Evolutionary conservation across 1,140 invertebrate genomes (phyloP).

Genomic region (Drosophila guanche): DNA sequence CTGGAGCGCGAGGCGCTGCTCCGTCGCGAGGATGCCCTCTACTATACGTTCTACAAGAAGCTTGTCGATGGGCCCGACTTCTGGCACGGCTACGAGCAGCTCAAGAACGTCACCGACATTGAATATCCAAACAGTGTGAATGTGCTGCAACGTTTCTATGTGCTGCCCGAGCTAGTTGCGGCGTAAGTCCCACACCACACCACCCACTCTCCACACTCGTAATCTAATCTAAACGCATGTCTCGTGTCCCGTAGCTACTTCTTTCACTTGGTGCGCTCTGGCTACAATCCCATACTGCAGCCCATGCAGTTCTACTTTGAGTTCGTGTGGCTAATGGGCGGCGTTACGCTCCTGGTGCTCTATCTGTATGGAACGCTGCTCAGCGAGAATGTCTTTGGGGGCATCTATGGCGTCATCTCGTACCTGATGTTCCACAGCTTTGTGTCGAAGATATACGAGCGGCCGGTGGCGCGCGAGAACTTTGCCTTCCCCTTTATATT

Average conservation of each 20-base stretch:
- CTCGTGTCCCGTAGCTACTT: slow-evolving; percentile 54
- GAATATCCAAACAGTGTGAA: slow-evolving; percentile 80
- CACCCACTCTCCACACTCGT: too few species aligned
- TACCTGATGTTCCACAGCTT: slow-evolving; percentile 82
- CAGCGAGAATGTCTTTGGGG: slow-evolving; percentile 78
- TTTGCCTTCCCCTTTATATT: slow-evolving; percentile 82
- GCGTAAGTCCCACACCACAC: slow-evolving; percentile 53
- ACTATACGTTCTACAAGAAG: slow-evolving; percentile 82
- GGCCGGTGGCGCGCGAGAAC: slow-evolving; percentile 76
- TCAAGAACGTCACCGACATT: slow-evolving; percentile 76
- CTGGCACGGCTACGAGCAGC: slow-evolving; percentile 69
- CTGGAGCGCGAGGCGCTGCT: slow-evolving; percentile 73
- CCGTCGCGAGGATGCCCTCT: slow-evolving; percentile 76
- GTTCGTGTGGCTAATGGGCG: slow-evolving; percentile 79
- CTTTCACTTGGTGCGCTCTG: slow-evolving; percentile 65
- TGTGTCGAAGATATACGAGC: slow-evolving; percentile 77
- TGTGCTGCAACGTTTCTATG: slow-evolving; percentile 75
- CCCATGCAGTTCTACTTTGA: slow-evolving; percentile 81
- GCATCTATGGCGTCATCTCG: slow-evolving; percentile 80
- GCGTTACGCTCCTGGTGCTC: slow-evolving; percentile 74
- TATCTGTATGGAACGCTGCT: slow-evolving; percentile 78
- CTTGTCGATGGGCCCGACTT: slow-evolving; percentile 71
- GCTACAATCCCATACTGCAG: slow-evolving; percentile 69
- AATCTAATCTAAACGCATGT: neutral
- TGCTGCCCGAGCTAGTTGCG: slow-evolving; percentile 74